Evolutionary conservation across 2,113 vertebrate genomes (phyloP), one percentile per base, ranked within the genome.

Genomic region (Glareola pratincola): DNA sequence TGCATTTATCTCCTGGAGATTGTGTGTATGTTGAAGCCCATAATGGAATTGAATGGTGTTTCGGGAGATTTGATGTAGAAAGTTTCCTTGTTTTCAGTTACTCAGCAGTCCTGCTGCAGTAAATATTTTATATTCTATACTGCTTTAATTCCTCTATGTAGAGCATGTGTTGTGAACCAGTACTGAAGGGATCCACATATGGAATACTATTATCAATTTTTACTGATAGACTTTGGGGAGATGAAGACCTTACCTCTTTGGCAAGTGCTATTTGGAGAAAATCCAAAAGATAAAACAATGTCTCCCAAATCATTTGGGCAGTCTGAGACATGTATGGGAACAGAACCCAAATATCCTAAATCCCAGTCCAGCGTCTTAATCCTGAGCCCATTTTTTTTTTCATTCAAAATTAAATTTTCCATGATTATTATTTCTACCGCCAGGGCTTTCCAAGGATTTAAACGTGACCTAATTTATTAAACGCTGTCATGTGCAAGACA

Each of bases 401-500:
- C 29, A 34, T 91, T 91, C 36, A 84, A 88, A 94, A 92, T 74
- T 86, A 68, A 94, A 79, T 22, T 88, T 92, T 87, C 26, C 14
- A 15, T 86, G 7, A 72, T 87, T 82, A 68, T 81, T 91, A 76
- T 92, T 95, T 92, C 27, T 91, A 73, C 30, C 92, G 48, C 62
- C 48, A 88, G 34, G 41, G 22, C 62, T 93, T 95, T 88, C 64
- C 69, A 75, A 71, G 73, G 83, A 87, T 85, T 94, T 85, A 66
- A 89, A 68, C 64, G n/a, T 82, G 89, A 85, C 71, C 63, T 95
- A 76, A 94, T 96, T 95, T 94, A 90, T 95, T 92, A 94, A 95
- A 91, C 88, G 50, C 48, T 82, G 53, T 89, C 41, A 79, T 0
- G 3, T 91, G 71, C 81, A 89, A 90, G 86, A 54, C 74, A 89